phyloP scores from a whole-genome alignment of 2,888 invertebrate genomes.

The Ichneumoninae sp. region DNA sequence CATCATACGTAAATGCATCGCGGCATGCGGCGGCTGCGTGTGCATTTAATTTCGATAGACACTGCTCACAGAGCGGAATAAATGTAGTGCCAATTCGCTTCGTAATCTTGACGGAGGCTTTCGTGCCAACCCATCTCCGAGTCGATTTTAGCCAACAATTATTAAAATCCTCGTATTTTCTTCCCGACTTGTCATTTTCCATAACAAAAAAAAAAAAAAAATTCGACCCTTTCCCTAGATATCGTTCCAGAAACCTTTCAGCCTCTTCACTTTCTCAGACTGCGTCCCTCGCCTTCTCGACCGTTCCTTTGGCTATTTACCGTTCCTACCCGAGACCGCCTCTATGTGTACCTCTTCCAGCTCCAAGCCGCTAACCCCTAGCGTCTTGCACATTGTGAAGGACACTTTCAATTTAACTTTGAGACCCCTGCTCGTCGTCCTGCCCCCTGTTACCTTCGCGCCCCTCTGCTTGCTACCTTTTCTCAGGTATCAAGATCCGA shows the following conservation, averaged over 20 bases:
- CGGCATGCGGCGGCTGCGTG: constrained; percentile 7
- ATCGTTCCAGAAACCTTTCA: background rate
- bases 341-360: constrained; percentile 43
- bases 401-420: constrained; percentile 80
- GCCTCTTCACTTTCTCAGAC: constrained; percentile 19
- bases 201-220: background rate
- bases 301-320: constrained; percentile 74
- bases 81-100: constrained; percentile 72
- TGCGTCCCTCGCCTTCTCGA: constrained; percentile 40
- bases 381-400: constrained; percentile 71
- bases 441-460: constrained; percentile 16
- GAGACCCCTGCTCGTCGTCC: constrained; percentile 35
- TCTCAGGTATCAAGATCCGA: constrained; percentile 67
- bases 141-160: constrained; percentile 71
- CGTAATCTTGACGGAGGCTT: constrained; percentile 57
- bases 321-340: constrained; percentile 64
- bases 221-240: background rate
- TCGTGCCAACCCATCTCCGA: constrained; percentile 49
- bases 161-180: constrained; percentile 73
- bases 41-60: constrained; percentile 71
- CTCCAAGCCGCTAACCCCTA: constrained; percentile 23
- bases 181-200: background rate
- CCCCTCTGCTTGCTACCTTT: constrained; percentile 48
- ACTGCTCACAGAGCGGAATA: constrained; percentile 70
- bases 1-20: constrained; percentile 54